Conservation (phyloP, 92 coral and sea anemone genomes). For the Phenganax marumi region DNA sequence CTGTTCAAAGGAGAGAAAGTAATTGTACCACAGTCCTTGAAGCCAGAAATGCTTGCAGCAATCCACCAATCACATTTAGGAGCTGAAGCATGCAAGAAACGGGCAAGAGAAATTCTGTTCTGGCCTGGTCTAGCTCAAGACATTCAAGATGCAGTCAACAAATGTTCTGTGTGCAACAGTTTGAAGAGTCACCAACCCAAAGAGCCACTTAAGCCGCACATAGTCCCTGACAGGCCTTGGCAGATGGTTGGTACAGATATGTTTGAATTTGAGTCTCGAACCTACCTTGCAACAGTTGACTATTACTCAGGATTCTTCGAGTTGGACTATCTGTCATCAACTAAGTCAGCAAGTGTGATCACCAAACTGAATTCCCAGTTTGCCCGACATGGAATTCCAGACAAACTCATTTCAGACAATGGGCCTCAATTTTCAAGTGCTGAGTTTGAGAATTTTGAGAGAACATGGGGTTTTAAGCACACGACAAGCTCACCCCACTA, state of each 20-base stretch:
- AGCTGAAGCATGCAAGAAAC: slow-evolving; percentile 44
- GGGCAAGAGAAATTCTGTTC: slow-evolving; percentile 58
- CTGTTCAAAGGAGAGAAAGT: slow-evolving; percentile 47
- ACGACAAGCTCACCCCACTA: slow-evolving; percentile 11
- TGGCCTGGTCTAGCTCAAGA: slow-evolving; percentile 51
- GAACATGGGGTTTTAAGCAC: not conserved
- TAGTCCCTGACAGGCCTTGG: slow-evolving; percentile 50
- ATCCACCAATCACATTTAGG: slow-evolving; percentile 52
- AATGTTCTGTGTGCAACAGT: slow-evolving; percentile 49
- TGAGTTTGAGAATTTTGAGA: not conserved
- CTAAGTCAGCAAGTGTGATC: not conserved
- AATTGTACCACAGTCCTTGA: slow-evolving; percentile 28
- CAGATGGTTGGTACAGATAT: slow-evolving; percentile 52
- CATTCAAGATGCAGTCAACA: slow-evolving; percentile 34
- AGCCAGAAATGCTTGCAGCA: not conserved
- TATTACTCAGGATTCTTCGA: slow-evolving; percentile 53
- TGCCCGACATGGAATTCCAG: slow-evolving; percentile 15
- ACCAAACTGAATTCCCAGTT: not conserved
- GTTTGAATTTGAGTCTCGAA: slow-evolving; percentile 39
- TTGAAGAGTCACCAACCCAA: slow-evolving; percentile 44
- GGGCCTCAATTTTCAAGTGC: not conserved
- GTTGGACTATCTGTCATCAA: slow-evolving; percentile 36
- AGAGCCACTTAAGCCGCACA: slow-evolving; percentile 53
- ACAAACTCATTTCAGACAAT: slow-evolving; percentile 1
- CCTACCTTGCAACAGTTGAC: slow-evolving; percentile 55